phyloP scores from a whole-genome alignment of 2,888 invertebrate genomes.

The Synergus itoensis region DNA sequence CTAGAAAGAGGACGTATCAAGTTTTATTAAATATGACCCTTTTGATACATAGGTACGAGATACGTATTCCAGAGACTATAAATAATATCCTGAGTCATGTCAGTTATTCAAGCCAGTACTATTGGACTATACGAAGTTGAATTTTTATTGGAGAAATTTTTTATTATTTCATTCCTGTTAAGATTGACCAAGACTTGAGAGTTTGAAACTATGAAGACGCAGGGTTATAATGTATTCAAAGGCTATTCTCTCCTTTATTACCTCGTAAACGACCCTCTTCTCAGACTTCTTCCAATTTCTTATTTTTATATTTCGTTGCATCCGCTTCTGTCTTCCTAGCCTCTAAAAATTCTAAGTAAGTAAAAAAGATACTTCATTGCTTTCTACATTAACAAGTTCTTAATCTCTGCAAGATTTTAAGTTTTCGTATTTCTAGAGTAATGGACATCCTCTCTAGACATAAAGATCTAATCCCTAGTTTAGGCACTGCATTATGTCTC shows the following conservation, averaged over 20 bases:
- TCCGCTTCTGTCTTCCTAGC: neutral
- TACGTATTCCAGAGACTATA: neutral
- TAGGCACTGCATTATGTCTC: neutral
- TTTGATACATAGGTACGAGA: neutral
- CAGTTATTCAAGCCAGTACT: neutral
- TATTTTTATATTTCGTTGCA: slow-evolving; percentile 9
- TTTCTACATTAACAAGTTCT: neutral
- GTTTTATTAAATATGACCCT: neutral
- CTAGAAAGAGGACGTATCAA: neutral
- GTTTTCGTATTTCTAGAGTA: neutral
- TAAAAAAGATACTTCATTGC: neutral
- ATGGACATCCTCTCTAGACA: neutral
- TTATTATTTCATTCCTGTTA: neutral
- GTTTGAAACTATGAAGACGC: slow-evolving; percentile 4
- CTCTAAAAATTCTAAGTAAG: neutral
- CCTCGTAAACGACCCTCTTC: neutral
- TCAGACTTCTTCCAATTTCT: slow-evolving; percentile 18
- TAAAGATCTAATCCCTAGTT: slow-evolving; percentile 7
- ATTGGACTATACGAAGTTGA: neutral
- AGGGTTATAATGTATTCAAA: slow-evolving; percentile 6
- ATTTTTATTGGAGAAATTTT: neutral
- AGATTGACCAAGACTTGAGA: neutral
- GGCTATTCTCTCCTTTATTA: slow-evolving; percentile 10
- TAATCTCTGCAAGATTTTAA: neutral
- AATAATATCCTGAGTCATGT: slow-evolving; percentile 7